Conservation (phyloP, 2,888 invertebrate species). For the Eremobia ochroleuca region DNA sequence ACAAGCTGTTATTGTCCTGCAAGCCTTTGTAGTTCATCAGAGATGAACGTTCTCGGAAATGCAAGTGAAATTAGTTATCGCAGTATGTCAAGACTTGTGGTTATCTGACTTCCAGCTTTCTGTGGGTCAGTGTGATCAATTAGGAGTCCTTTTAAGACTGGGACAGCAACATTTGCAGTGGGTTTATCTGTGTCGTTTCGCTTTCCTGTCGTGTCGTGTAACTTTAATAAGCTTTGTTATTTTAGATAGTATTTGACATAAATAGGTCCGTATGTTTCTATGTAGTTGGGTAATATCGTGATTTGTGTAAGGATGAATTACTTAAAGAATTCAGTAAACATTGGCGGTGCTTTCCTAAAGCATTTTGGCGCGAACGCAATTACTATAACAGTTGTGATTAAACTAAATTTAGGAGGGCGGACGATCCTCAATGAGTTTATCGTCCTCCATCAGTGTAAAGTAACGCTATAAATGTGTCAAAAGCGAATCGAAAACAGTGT, state of each 20-base stretch:
- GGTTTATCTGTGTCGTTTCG: conserved; percentile 27
- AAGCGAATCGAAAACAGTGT: conserved; percentile 76
- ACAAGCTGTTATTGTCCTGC: conserved; percentile 54
- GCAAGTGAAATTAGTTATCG: conserved; percentile 63
- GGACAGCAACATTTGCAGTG: conserved; percentile 29
- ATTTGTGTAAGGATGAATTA: no score
- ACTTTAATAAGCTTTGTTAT: not conserved
- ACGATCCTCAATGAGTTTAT: conserved; percentile 39
- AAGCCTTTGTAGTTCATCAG: conserved; percentile 62
- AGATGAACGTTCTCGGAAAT: conserved; percentile 61
- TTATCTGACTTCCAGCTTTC: conserved; percentile 56
- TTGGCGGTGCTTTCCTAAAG: conserved; percentile 2
- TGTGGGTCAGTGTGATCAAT: conserved; percentile 60
- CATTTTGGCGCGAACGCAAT: conserved; percentile 36
- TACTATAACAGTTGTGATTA: conserved; percentile 36
- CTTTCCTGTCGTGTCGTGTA: conserved; percentile 19
- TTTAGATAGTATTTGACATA: not conserved
- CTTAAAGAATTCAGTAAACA: not conserved
- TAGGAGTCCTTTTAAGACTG: conserved; percentile 40
- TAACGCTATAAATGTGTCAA: conserved; percentile 70
- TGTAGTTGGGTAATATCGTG: not conserved
- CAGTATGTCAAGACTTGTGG: conserved; percentile 61
- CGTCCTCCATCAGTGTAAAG: conserved; percentile 46
- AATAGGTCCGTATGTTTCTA: not conserved
- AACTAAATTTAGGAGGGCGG: conserved; percentile 25